A percentile compares a stretch with the other conserved stretches of the same genome.
phyloP scores from a whole-genome alignment of 2,888 invertebrate genomes.

The Zaprionus bogoriensis region DNA sequence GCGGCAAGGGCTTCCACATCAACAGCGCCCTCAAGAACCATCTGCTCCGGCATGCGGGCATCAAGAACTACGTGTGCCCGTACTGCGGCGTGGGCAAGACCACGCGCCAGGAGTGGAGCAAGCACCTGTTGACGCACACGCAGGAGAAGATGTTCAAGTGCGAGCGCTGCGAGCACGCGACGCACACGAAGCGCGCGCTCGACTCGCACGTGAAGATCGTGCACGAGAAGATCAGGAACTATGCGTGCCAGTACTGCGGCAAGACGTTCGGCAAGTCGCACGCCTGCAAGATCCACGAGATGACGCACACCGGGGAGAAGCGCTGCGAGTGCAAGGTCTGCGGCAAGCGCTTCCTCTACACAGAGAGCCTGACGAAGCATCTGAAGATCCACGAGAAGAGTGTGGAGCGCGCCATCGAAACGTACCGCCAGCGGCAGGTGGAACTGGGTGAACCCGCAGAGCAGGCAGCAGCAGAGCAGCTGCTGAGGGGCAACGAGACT shows the following conservation, averaged over 20 bases:
- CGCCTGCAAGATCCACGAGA: slow-evolving; percentile 80
- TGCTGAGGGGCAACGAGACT: slow-evolving; percentile 29
- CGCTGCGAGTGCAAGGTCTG: slow-evolving; percentile 79
- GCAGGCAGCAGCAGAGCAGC: not conserved
- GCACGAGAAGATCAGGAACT: slow-evolving; percentile 77
- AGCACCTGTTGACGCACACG: slow-evolving; percentile 80
- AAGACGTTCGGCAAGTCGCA: slow-evolving; percentile 80
- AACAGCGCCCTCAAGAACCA: slow-evolving; percentile 81
- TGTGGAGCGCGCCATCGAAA: slow-evolving; percentile 76
- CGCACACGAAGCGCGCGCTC: slow-evolving; percentile 79
- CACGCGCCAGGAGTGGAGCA: slow-evolving; percentile 80
- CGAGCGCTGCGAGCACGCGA: slow-evolving; percentile 76
- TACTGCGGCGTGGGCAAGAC: slow-evolving; percentile 81
- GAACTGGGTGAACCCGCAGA: slow-evolving; percentile 36
- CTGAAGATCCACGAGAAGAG: slow-evolving; percentile 79
- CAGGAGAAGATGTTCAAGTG: slow-evolving; percentile 81
- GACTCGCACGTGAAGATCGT: slow-evolving; percentile 79
- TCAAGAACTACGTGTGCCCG: slow-evolving; percentile 81
- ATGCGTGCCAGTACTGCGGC: slow-evolving; percentile 79
- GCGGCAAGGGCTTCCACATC: slow-evolving; percentile 80
- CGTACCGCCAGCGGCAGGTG: slow-evolving; percentile 75
- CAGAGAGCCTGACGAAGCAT: slow-evolving; percentile 79
- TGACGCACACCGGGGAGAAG: slow-evolving; percentile 80
- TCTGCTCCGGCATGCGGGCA: slow-evolving; percentile 80
- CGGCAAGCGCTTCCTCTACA: slow-evolving; percentile 78